Evolutionary conservation across 1,140 invertebrate genomes (phyloP).

Genomic region (Coelopa frigida): DNA sequence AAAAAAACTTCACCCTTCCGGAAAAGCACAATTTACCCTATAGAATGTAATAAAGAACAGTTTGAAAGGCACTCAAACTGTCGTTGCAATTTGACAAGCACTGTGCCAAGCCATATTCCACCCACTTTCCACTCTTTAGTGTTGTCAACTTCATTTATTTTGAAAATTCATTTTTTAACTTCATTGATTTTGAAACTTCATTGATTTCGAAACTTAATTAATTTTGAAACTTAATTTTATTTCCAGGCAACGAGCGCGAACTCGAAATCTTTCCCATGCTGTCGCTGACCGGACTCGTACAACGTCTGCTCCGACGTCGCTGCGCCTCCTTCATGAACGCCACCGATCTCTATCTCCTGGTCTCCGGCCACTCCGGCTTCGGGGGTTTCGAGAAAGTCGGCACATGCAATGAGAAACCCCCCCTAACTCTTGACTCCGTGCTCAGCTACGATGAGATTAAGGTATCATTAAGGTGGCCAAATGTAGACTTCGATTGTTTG

Average conservation of each 20-base stretch:
- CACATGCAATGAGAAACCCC: slow-evolving; percentile 16
- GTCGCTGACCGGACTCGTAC: slow-evolving; percentile 45
- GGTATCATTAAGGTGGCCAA: not conserved
- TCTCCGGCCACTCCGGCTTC: slow-evolving; percentile 39
- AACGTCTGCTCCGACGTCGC: slow-evolving; percentile 48
- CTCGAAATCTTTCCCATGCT: slow-evolving; percentile 19
- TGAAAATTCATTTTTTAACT: not conserved
- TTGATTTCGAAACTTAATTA: not conserved
- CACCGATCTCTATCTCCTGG: slow-evolving; percentile 43
- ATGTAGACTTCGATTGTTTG: not conserved
- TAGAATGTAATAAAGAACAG: not conserved
- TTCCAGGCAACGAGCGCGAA: slow-evolving; percentile 7
- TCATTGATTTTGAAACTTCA: not conserved
- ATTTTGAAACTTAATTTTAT: not conserved
- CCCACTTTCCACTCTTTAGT: not conserved
- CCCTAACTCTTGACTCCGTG: slow-evolving; percentile 3
- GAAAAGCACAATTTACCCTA: not conserved
- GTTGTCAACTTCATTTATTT: not conserved
- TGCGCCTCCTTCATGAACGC: slow-evolving; percentile 47
- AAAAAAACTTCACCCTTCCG: too few relatives aligned
- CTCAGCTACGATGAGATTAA: slow-evolving; percentile 16
- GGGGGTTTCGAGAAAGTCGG: slow-evolving; percentile 50
- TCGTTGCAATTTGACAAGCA: not conserved
- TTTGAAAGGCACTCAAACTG: not conserved
- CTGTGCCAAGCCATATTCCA: not conserved